A percentile compares a stretch with the other conserved stretches of the same genome.
Evolutionary conservation across 2,797 vertebrate genomes (phyloP).

Genomic region (Ceyx erithaca): DNA sequence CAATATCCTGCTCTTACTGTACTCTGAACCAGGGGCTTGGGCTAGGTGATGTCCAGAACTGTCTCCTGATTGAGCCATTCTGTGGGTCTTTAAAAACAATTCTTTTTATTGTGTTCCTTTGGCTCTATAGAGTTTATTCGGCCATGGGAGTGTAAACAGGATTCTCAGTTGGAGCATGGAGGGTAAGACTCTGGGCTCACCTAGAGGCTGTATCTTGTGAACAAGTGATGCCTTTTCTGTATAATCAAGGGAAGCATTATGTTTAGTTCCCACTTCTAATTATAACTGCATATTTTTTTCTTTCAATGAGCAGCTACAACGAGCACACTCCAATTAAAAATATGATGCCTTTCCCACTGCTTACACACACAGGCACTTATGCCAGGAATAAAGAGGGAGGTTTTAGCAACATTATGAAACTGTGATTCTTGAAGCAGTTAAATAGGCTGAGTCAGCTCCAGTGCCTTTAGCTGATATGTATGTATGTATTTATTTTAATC

Average conservation of each 20-base stretch:
- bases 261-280: slow-evolving; percentile 31
- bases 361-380: background rate
- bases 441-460: background rate
- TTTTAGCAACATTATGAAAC: slow-evolving; percentile 9
- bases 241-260: background rate
- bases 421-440: background rate
- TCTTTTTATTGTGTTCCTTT: background rate
- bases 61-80: background rate
- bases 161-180: background rate
- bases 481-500: background rate
- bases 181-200: background rate
- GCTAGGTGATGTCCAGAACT: background rate
- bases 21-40: background rate
- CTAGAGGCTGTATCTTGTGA: background rate
- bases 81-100: background rate
- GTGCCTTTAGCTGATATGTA: background rate
- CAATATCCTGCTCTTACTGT: background rate
- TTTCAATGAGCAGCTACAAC: background rate
- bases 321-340: background rate
- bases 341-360: background rate
- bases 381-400: background rate
- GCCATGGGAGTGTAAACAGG: background rate
- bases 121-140: background rate
- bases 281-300: background rate
- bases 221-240: background rate